Conservation (phyloP, 1,140 invertebrate species). For the Teleogryllus occipitalis region DNA sequence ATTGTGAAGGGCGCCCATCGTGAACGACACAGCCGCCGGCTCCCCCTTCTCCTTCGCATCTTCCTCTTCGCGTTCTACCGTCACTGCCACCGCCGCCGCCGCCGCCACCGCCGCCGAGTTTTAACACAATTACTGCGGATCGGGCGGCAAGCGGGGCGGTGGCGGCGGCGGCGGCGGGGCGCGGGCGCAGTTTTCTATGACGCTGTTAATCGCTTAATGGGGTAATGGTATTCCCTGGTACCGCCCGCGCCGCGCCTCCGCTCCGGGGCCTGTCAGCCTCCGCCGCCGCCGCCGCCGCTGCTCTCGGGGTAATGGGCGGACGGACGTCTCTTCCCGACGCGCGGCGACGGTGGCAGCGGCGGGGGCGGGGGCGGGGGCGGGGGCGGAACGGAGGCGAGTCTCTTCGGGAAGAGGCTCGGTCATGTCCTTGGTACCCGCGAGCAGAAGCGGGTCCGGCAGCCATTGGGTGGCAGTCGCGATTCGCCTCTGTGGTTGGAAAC, state of each 20-base stretch:
- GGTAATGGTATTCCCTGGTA: constrained; percentile 3
- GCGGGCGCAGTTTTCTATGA: constrained; percentile 3
- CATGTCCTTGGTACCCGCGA: too few species aligned
- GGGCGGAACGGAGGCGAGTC: too few species aligned
- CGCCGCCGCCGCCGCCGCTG: too few species aligned
- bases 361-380: too few species aligned
- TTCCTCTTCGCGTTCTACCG: background rate
- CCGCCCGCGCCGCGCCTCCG: background rate
- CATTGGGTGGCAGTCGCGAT: too few species aligned
- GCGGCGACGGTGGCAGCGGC: too few species aligned
- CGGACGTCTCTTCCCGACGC: background rate
- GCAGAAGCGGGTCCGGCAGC: too few species aligned
- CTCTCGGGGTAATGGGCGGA: background rate
- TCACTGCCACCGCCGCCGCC: too few species aligned
- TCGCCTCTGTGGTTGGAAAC: too few species aligned
- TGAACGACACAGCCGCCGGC: background rate
- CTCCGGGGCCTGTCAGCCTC: background rate
- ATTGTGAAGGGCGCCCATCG: background rate
- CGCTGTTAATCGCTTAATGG: constrained; percentile 3
- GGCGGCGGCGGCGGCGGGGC: too few species aligned
- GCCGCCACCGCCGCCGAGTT: background rate
- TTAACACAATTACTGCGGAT: background rate
- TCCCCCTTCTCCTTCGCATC: background rate
- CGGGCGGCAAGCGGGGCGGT: too few species aligned
- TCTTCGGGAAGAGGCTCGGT: too few species aligned